Evolutionary conservation across 1,140 invertebrate genomes (phyloP).

Genomic region (Apocrypta bakeri): DNA sequence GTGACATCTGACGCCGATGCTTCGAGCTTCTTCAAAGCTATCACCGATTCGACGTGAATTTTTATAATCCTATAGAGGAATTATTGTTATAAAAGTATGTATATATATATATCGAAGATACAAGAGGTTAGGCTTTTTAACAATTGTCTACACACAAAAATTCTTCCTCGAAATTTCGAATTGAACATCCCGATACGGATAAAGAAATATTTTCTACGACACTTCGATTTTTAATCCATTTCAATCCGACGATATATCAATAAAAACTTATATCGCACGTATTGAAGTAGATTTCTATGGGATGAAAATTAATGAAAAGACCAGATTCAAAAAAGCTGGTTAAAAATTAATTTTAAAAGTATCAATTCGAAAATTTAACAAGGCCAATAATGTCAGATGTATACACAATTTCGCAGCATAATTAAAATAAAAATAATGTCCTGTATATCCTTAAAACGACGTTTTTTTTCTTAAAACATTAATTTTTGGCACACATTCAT

Average conservation of each 20-base stretch:
- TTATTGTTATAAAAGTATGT: background rate
- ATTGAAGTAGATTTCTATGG: background rate
- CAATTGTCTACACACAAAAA: background rate
- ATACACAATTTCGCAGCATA: background rate
- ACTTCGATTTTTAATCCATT: background rate
- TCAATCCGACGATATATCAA: background rate
- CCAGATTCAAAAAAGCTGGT: background rate
- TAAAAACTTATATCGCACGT: too few relatives aligned
- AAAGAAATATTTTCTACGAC: background rate
- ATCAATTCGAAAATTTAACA: background rate
- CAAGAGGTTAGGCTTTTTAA: background rate
- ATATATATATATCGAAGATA: background rate
- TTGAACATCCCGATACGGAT: background rate
- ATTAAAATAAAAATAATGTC: background rate
- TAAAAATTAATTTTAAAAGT: background rate
- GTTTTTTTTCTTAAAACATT: conserved; percentile 35
- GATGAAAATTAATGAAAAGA: too few relatives aligned
- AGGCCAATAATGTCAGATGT: background rate
- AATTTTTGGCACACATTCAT: conserved; percentile 50
- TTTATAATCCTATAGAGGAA: background rate
- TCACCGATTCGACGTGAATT: background rate
- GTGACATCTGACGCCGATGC: too few relatives aligned
- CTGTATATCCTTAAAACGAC: background rate
- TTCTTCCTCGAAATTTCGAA: background rate
- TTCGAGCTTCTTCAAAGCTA: too few relatives aligned